phyloP scores from a whole-genome alignment of 2,888 invertebrate species.

The Eurytoma adleriae region DNA sequence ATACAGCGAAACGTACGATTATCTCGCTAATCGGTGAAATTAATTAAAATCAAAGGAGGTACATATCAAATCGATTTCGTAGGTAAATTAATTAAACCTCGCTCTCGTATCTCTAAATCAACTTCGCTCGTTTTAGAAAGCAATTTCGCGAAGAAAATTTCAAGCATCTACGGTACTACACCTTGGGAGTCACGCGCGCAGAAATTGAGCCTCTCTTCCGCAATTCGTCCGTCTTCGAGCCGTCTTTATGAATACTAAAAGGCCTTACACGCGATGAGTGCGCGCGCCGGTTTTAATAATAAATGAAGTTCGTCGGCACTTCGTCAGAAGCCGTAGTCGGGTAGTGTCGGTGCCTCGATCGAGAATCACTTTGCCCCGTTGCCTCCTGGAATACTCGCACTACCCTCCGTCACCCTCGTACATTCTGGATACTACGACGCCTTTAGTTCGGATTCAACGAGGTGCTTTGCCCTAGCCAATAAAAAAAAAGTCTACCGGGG shows the following conservation, averaged over 20 bases:
- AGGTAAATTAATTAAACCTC: no score
- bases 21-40: no score
- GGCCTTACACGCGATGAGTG: conserved; percentile 34
- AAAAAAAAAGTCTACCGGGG: not conserved
- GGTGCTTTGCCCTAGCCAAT: conserved; percentile 14
- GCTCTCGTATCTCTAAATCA: no score
- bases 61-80: no score
- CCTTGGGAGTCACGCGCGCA: no score
- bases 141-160: no score
- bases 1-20: no score
- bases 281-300: conserved; percentile 58
- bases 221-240: conserved; percentile 18
- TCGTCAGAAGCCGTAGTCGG: conserved; percentile 57
- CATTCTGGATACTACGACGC: not conserved
- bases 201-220: not conserved
- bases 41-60: no score
- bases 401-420: not conserved
- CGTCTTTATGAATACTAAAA: conserved; percentile 72
- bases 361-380: conserved; percentile 32
- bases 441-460: conserved; percentile 24
- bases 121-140: no score
- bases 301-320: conserved; percentile 55
- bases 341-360: conserved; percentile 26
- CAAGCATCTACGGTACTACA: no score
- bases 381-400: conserved; percentile 23